Evolutionary conservation across 1,140 invertebrate genomes (phyloP), one percentile per base, ranked within the genome.

Genomic region (Triops longicaudatus): DNA sequence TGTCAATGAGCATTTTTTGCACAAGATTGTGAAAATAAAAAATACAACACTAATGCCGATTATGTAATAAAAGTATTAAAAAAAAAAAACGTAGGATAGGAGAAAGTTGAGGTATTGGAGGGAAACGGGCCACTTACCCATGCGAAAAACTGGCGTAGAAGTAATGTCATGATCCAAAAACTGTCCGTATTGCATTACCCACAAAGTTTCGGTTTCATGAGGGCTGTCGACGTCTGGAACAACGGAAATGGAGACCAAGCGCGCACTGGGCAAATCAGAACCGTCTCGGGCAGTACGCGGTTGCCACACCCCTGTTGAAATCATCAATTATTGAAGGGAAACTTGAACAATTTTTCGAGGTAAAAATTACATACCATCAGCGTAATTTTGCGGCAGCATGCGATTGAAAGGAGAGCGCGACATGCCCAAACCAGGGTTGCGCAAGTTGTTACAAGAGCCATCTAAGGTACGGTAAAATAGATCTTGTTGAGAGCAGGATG

Each of bases 201-300:
- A 78, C 17, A 76, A 42, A 14, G 78, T 71, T n/a, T 77, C 27
- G n/a, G 26, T 27, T 37, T 78, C 74, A 43, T 72, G 63, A 71
- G 78, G 78, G 42, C 41, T 72, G 1, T 90, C 85, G 1, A 89
- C 83, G 78, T 92, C 89, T 11, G 89, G 88, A 81, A 93, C 93
- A 1, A 92, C 81, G 1, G 87, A 84, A 44, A 89, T 84, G 78
- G 91, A 94, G 0, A 96, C 85, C n/a, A 89, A 82, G 42, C 94
- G 86, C 14, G 92, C 83, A 77, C 87, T 85, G 4, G 94, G 94
- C 44, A 96, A 85, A 63, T 78, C 43, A 22, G 78, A 28, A n/a
- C 83, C 82, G 72, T 81, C 80, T 10, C 76, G 43, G 11, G 81
- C 79, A 26, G 75, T 73, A 22, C 83, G 73, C 10, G 81, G 81